Evolutionary conservation across 2,888 invertebrate genomes (phyloP).

Genomic region (Diachrysia chrysitis): DNA sequence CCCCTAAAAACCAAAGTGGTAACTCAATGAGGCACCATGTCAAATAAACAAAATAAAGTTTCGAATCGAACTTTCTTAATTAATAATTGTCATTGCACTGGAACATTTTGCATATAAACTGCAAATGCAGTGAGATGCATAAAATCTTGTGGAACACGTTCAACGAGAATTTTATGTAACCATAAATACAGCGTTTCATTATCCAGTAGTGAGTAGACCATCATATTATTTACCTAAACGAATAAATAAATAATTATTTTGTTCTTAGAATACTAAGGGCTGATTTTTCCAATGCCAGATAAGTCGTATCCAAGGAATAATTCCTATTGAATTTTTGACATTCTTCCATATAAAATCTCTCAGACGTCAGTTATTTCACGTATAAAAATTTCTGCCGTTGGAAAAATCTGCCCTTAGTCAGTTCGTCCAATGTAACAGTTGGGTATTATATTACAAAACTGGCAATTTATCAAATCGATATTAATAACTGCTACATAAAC

Average conservation of each 20-base stretch:
- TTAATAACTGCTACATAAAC: neutral
- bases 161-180: neutral
- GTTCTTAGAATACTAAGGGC: too few relatives aligned
- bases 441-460: neutral
- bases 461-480: constrained; percentile 3
- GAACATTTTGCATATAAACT: constrained; percentile 3
- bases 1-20: too few relatives aligned
- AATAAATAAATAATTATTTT: too few relatives aligned
- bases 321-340: too few relatives aligned
- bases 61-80: neutral
- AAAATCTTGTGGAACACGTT: neutral
- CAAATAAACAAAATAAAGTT: neutral
- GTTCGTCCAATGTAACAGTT: neutral
- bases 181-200: neutral
- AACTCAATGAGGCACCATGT: too few relatives aligned
- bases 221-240: neutral
- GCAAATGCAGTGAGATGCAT: neutral
- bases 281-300: too few relatives aligned
- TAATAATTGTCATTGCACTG: neutral
- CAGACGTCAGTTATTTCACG: too few relatives aligned
- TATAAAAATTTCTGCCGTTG: too few relatives aligned
- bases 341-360: too few relatives aligned
- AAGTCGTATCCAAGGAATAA: too few relatives aligned
- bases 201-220: neutral
- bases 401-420: too few relatives aligned